A percentile compares a stretch with the other conserved stretches of the same genome.
Conservation (phyloP, 2,113 vertebrate genomes). For the Puffinus mauretanicus region DNA sequence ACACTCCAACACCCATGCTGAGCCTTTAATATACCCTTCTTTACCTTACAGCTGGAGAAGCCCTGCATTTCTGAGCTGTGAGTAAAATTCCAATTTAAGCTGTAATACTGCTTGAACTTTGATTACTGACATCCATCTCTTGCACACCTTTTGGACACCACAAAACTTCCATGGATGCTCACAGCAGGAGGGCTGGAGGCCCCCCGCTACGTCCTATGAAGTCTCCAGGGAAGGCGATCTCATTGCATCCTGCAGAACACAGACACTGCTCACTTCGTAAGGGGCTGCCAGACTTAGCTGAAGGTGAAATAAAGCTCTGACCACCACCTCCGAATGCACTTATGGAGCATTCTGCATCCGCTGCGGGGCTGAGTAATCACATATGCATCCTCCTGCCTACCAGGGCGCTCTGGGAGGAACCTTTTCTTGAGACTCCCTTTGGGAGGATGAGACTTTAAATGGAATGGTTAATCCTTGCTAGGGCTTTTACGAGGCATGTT, state of each 20-base stretch:
- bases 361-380: not conserved
- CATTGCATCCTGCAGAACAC: not conserved
- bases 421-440: not conserved
- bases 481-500: not conserved
- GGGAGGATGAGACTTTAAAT: not conserved
- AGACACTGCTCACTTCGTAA: not conserved
- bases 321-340: rapidly evolving
- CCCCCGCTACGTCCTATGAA: rapidly evolving
- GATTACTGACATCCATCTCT: not conserved
- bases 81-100: not conserved
- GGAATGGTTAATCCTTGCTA: not conserved
- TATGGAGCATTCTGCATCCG: not conserved
- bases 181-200: not conserved
- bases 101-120: not conserved
- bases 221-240: not conserved
- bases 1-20: not conserved
- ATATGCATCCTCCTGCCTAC: not conserved
- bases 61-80: not conserved
- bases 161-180: not conserved
- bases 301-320: not conserved
- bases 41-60: not conserved
- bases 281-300: not conserved
- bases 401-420: not conserved
- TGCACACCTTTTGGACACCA: not conserved
- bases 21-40: not conserved